Base-by-base conservation (phyloP, 2,797 vertebrate species). In the Chelmon rostratus region DNA sequence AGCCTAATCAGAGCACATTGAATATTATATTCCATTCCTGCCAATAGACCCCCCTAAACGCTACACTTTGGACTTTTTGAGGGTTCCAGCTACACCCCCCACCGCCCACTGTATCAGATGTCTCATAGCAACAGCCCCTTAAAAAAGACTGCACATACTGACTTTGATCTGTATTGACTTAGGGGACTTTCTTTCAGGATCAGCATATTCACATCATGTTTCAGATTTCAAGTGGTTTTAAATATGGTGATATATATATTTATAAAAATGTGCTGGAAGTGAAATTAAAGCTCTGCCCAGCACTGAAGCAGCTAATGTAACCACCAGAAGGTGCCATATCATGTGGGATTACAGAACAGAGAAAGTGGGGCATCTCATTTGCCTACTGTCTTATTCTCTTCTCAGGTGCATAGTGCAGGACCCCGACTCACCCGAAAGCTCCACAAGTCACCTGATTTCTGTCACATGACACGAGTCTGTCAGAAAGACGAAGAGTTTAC, bases 201-300 rank as follows among this genome's bases (percentile, higher is more conserved):
- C 37, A 42, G 54, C 42, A 28, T 67, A 58, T 61, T 54, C 31
- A n/a, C 49, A 16, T 16, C 25, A 40, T 1, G 40, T 54, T 49
- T 74, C 42, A 63, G 12, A 31, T 76, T 68, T 44, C 64, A 58
- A 10, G 15, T 18, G 38, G 31, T 47, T 57, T 67, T 49, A 61
- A 62, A 53, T 53, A 38, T 47, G 44, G 25, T 58, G 40, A 31
- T 31, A 53, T 57, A 53, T 57, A 21, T 78, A 57, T 72, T 73
- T 53, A 66, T 49, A 67, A 68, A 25, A n/a, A 35, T n/a, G 31
- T 8, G 56, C 28, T 46, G 44, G 8, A 6, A 25, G 54, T 35
- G 25, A 46, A 52, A 28, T 42, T 61, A 19, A 31, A 70, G 72
- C 67, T 76, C n/a, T 47, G 46, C 67, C 28, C 38, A 67, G 47